phyloP scores from a whole-genome alignment of 2,113 vertebrate genomes.

The Sinocyclocheilus anophthalmus region DNA sequence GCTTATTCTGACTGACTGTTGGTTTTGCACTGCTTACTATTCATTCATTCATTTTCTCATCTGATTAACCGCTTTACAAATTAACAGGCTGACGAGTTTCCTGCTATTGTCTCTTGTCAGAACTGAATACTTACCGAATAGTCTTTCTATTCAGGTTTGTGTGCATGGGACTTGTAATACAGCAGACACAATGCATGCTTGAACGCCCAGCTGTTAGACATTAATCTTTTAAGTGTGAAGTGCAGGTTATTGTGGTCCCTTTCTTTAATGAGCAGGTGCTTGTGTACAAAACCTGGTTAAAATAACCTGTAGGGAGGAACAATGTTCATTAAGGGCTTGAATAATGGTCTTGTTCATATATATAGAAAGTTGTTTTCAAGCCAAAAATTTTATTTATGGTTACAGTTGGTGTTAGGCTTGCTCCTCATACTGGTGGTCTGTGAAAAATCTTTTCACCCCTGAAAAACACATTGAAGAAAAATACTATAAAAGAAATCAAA shows the following conservation, averaged over 20 bases:
- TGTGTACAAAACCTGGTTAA: neutral
- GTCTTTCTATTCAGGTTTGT: neutral
- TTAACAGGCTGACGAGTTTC: conserved; percentile 6
- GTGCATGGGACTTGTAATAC: neutral
- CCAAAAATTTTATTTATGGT: neutral
- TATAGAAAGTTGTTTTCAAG: neutral
- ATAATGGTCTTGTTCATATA: neutral
- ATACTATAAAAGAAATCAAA: neutral
- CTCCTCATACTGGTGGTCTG: neutral
- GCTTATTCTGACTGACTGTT: neutral
- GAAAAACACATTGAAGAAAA: neutral
- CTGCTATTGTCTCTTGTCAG: conserved; percentile 3
- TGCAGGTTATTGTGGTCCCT: neutral
- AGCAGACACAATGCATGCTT: neutral
- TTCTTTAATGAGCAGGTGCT: conserved; percentile 18
- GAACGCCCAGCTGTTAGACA: conserved; percentile 20
- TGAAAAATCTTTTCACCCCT: neutral
- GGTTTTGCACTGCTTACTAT: neutral
- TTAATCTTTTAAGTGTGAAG: conserved; percentile 4
- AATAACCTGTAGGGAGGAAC: neutral
- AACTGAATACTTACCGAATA: neutral
- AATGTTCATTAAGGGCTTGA: neutral
- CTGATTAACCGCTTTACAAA: conserved; percentile 13
- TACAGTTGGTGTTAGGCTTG: neutral
- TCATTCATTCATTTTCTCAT: neutral